These are phyloP conservation scores for Morelia viridis DNA, from an alignment of 2,797 vertebrate species.

Conservation along the genomic window DNA sequence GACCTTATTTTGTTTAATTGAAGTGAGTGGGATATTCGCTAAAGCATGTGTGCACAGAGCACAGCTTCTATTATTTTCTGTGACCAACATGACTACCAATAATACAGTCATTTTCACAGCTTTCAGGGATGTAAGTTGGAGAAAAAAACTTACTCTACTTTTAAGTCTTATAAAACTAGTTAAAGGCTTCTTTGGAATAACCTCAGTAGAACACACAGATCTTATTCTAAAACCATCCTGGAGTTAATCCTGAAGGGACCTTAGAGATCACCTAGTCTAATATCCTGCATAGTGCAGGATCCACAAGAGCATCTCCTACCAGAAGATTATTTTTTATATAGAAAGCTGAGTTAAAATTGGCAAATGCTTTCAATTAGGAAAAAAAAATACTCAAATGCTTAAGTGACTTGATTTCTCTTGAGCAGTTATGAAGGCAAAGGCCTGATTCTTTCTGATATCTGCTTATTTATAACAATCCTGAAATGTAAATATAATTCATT, in stretches of 20 bases:
- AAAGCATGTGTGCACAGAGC: background rate
- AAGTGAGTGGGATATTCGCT: background rate
- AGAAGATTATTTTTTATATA: background rate
- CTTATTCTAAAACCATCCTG: too few relatives aligned
- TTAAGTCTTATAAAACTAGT: background rate
- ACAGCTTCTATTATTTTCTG: background rate
- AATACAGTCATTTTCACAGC: background rate
- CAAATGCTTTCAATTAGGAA: background rate
- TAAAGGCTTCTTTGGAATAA: background rate
- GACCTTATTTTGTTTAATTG: background rate
- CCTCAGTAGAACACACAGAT: too few relatives aligned
- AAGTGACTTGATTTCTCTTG: background rate
- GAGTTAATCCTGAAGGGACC: too few relatives aligned
- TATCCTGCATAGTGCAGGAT: background rate
- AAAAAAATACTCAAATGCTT: too few relatives aligned
- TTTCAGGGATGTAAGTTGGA: background rate
- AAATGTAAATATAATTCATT: background rate
- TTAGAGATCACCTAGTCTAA: too few relatives aligned
- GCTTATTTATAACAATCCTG: too few relatives aligned
- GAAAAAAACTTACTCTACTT: background rate
- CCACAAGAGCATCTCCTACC: background rate
- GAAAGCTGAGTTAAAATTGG: background rate
- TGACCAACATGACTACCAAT: background rate
- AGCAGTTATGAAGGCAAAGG: background rate
- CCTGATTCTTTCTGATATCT: background rate